Evolutionary conservation across 2,888 invertebrate species (phyloP), one percentile per base, ranked within the genome.

Genomic region (Disparrhopalites patrizii): DNA sequence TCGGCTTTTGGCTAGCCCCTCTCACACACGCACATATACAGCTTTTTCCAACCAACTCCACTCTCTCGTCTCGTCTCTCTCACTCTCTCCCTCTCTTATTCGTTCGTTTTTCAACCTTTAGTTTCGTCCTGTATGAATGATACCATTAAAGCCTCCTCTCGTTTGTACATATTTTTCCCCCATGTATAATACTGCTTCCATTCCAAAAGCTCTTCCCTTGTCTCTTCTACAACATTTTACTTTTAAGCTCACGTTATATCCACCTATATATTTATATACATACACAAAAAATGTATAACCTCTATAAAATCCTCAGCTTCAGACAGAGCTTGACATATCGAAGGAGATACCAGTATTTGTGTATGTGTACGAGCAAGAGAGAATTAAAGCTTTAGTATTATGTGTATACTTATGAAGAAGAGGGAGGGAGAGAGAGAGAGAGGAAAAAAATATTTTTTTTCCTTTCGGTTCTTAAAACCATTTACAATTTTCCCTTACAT

Each of bases 1-100:
- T 40, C 47, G 33, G 51, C 47, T 60, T 43, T 28, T 27, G 36
- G 25, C 51, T 52, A 62, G 38, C 51, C 51, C 33, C 38, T 13
- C 56, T 36, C 18, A 36, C 10, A 52, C 54, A 54, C 54, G 30
- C 30, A 47, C 10, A 20, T n/a, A 20, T 51, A 47, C 7, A 55
- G 36, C 33, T 33, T 55, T 55, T 33, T 55, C 55, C 20, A 20
- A 47, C 23, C 47, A 23, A 20, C 20, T 15, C 20, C 47, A 23
- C 23, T 3, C 23, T 23, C 23, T 51, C 28, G 25, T 13, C 30
- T 30, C 31, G 54, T 25, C 23, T 51, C 23, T 25, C 7, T 51
- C 23, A 18, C 10, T 15, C 50, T 20, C 50, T 50, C 20, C 36
- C 15, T 15, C 36, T 33, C 36, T 33, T 33, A 33, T 40, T 3